These are phyloP conservation scores for Lepidurus packardi DNA, from an alignment of 1,140 invertebrate species.

Conservation along the genomic window DNA sequence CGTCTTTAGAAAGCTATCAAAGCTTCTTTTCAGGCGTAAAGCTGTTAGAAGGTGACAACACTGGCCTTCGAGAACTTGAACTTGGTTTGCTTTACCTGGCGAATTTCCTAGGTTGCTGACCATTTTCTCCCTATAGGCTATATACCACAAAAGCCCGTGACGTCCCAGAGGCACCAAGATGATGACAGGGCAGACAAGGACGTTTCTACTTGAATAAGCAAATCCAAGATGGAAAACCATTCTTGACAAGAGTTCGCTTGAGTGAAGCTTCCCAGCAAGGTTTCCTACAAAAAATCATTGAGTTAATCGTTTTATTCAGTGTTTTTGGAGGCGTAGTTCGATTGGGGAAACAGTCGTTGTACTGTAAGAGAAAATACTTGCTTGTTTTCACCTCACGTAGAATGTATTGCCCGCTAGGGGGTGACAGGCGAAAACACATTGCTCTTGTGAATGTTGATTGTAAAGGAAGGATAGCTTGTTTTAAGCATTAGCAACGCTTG, in stretches of 20 bases:
- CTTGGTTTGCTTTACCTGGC: not conserved
- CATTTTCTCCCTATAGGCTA: not conserved
- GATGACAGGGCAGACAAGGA: slow-evolving; percentile 3
- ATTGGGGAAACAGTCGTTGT: too few species aligned
- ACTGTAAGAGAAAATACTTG: too few species aligned
- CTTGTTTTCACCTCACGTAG: too few species aligned
- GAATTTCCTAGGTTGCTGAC: not conserved
- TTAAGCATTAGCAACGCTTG: too few species aligned
- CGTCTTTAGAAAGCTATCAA: not conserved
- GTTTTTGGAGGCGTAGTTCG: too few species aligned
- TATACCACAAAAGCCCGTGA: not conserved
- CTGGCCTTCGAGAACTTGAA: not conserved
- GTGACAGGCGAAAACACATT: too few species aligned
- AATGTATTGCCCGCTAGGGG: too few species aligned
- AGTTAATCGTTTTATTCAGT: too few species aligned
- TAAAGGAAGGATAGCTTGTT: too few species aligned
- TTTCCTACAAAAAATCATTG: too few species aligned
- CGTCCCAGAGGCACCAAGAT: not conserved
- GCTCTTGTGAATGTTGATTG: too few species aligned
- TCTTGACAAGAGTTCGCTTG: not conserved
- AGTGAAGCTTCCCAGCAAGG: too few species aligned
- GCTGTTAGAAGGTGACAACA: not conserved
- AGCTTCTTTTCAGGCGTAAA: not conserved
- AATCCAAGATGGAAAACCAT: not conserved
- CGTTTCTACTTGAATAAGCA: not conserved